Percentiles rank a stretch among this genome's conserved stretches.
phyloP scores from a whole-genome alignment of 2,113 vertebrate genomes.

The Macquaria ambigua region DNA sequence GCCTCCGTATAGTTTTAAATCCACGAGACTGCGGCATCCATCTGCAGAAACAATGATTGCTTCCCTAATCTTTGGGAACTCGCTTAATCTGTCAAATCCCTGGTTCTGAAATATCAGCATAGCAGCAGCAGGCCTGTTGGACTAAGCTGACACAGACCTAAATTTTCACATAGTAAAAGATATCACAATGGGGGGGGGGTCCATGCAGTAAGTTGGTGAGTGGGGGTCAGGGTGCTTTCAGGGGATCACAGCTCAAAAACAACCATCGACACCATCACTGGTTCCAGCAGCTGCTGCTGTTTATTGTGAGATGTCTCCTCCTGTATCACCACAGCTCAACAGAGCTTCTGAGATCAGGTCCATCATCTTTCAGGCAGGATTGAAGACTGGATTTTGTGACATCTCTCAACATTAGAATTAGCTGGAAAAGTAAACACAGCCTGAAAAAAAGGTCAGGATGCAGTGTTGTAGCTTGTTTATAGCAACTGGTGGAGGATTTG shows the following conservation, averaged over 20 bases:
- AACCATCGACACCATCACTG: not conserved
- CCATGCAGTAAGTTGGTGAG: not conserved
- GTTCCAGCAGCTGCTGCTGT: conserved; percentile 6
- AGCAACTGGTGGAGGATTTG: not conserved
- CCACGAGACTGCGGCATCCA: conserved; percentile 59
- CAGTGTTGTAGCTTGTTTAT: not conserved
- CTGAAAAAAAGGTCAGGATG: not conserved
- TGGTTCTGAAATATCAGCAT: conserved; percentile 74
- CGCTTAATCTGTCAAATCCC: conserved; percentile 81
- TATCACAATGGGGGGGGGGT: conserved; percentile 47
- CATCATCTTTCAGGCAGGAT: not conserved
- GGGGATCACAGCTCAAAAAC: not conserved
- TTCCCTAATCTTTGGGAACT: conserved; percentile 81
- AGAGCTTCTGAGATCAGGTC: conserved; percentile 10
- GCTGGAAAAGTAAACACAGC: not conserved
- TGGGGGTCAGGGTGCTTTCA: not conserved
- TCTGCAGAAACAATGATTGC: conserved; percentile 81
- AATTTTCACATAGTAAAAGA: conserved; percentile 71
- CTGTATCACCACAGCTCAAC: not conserved
- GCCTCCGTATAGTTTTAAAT: conserved; percentile 64
- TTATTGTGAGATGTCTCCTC: not conserved
- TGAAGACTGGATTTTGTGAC: not conserved
- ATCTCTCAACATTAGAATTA: conserved; percentile 1
- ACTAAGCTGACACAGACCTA: conserved; percentile 77
- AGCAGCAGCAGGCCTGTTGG: conserved; percentile 59